Evolutionary conservation across 2,888 invertebrate genomes (phyloP).

Genomic region (Ferdinandea cuprea): DNA sequence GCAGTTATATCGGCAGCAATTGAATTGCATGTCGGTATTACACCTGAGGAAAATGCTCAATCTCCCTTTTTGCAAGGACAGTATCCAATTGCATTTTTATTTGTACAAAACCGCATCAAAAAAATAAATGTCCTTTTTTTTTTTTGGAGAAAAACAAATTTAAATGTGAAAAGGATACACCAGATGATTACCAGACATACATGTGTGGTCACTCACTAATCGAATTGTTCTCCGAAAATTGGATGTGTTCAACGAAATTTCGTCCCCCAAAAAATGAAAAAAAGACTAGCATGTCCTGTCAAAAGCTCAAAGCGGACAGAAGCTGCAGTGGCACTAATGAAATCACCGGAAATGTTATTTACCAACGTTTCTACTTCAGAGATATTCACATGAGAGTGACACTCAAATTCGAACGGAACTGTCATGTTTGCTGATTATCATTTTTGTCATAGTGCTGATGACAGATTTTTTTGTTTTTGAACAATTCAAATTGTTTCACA

Average conservation of each 20-base stretch:
- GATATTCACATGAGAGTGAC: slow-evolving; percentile 32
- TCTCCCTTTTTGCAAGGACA: neutral
- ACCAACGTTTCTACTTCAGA: slow-evolving; percentile 64
- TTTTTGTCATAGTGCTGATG: slow-evolving; percentile 45
- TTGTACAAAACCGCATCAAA: slow-evolving; percentile 19
- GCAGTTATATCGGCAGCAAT: too few species aligned
- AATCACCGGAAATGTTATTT: slow-evolving; percentile 75
- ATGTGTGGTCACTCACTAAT: slow-evolving; percentile 71
- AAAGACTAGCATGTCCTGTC: slow-evolving; percentile 43
- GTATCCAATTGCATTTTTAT: slow-evolving; percentile 16
- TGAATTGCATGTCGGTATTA: neutral
- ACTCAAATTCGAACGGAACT: slow-evolving; percentile 59
- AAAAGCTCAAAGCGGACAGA: slow-evolving; percentile 64
- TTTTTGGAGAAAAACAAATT: slow-evolving; percentile 36
- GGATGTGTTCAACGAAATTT: slow-evolving; percentile 62
- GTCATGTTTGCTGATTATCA: slow-evolving; percentile 70
- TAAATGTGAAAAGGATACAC: slow-evolving; percentile 64
- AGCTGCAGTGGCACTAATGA: slow-evolving; percentile 69
- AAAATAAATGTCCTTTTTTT: slow-evolving; percentile 25
- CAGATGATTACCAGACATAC: slow-evolving; percentile 70
- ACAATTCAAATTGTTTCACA: slow-evolving; percentile 21
- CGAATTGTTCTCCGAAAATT: slow-evolving; percentile 71
- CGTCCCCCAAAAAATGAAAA: neutral
- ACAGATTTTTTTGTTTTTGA: slow-evolving; percentile 11
- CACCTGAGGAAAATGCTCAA: neutral